Evolutionary conservation across 23 tunicate species (phyloP).

Genomic region (Trididemnum nubilum): DNA sequence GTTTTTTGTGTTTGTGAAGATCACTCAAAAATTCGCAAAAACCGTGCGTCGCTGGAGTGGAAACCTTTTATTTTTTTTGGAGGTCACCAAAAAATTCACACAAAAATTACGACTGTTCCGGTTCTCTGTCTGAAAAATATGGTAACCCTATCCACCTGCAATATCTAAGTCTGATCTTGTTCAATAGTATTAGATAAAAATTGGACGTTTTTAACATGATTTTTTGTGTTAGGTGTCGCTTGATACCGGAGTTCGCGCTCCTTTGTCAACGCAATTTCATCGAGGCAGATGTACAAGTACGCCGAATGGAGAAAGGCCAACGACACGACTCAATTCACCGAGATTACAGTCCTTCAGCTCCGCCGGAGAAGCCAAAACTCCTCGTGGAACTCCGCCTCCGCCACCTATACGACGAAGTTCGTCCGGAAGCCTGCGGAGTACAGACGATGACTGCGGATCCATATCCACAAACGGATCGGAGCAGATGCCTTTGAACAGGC

Average conservation of each 20-base stretch:
- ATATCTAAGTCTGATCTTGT: too few species aligned
- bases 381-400: constrained; percentile 43
- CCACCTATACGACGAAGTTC: constrained; percentile 53
- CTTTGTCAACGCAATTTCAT: constrained; percentile 27
- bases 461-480: constrained; percentile 33
- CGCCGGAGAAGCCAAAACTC: background rate
- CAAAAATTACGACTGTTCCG: too few species aligned
- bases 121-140: too few species aligned
- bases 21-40: too few species aligned
- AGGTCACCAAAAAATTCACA: too few species aligned
- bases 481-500: background rate
- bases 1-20: too few species aligned
- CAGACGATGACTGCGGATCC: constrained; percentile 21
- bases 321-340: constrained; percentile 5
- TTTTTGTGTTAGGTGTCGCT: constrained; percentile 59
- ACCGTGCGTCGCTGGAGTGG: too few species aligned
- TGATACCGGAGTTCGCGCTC: constrained; percentile 58
- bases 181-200: too few species aligned
- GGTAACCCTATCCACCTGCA: too few species aligned
- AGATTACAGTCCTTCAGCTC: background rate
- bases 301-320: background rate
- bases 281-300: constrained; percentile 24
- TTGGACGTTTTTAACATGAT: too few species aligned
- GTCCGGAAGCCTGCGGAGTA: constrained; percentile 41
- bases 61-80: too few species aligned